Evolutionary conservation across 2,797 vertebrate species (phyloP).

Genomic region (Chelon labrosus): DNA sequence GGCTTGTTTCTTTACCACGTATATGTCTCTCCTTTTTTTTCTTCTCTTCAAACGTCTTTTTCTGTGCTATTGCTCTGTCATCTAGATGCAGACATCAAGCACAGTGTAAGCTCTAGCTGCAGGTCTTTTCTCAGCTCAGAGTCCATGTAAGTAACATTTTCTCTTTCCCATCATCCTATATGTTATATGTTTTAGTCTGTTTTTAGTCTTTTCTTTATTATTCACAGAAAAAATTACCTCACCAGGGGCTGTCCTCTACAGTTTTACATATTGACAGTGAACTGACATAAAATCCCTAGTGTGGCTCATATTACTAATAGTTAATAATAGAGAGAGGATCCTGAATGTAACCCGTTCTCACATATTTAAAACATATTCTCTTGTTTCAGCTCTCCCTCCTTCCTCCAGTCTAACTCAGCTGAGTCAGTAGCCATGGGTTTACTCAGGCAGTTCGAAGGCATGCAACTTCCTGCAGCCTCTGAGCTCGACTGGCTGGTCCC

Average conservation of each 20-base stretch:
- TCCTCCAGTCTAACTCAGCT: slow-evolving; percentile 94
- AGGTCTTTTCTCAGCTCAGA: slow-evolving; percentile 90
- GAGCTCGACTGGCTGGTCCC: slow-evolving; percentile 98
- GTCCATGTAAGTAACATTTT: slow-evolving; percentile 85
- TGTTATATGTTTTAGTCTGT: background rate
- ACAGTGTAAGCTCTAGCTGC: slow-evolving; percentile 80
- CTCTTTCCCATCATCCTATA: background rate
- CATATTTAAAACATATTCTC: background rate
- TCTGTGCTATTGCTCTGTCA: slow-evolving; percentile 21
- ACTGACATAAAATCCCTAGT: too few species aligned
- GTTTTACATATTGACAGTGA: background rate
- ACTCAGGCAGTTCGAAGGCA: slow-evolving; percentile 96
- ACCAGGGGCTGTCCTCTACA: background rate
- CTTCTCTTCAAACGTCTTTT: background rate
- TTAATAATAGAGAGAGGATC: background rate
- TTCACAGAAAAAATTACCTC: too few species aligned
- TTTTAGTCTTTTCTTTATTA: background rate
- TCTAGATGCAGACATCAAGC: slow-evolving; percentile 92
- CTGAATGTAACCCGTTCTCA: background rate
- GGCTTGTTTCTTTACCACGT: background rate
- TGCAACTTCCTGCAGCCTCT: slow-evolving; percentile 97
- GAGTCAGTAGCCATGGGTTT: slow-evolving; percentile 98
- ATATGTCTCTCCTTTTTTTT: background rate
- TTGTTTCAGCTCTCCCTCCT: slow-evolving; percentile 86
- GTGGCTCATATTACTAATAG: too few species aligned